Conservation (phyloP, 2,113 vertebrate genomes). For the Daubentonia madagascariensis region DNA sequence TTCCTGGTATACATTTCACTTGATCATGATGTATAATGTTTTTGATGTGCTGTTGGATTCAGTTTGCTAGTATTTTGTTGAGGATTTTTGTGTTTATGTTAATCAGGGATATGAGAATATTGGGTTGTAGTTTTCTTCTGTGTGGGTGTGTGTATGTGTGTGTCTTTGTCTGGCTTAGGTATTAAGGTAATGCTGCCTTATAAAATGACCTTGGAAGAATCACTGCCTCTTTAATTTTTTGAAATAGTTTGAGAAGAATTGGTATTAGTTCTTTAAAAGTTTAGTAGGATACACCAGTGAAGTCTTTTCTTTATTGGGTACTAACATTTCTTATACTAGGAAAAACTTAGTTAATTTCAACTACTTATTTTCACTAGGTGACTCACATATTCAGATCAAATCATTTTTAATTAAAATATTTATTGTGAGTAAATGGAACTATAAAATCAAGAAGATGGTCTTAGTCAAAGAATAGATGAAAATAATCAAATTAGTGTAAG, state of each 20-base stretch:
- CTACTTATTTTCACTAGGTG: constrained; percentile 7
- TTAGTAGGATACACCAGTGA: neutral
- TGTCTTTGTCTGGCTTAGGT: neutral
- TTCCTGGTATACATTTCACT: neutral
- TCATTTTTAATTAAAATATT: constrained; percentile 35
- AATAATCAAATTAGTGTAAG: neutral
- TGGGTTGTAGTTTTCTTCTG: neutral
- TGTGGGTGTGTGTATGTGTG: too few species aligned
- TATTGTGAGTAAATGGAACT: neutral
- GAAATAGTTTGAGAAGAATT: neutral
- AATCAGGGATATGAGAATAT: neutral
- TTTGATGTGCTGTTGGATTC: neutral
- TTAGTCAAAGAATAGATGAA: neutral
- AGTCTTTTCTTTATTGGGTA: neutral
- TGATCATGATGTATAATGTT: neutral
- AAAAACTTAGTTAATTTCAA: neutral
- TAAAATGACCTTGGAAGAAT: neutral
- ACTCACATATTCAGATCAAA: neutral
- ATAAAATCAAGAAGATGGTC: neutral
- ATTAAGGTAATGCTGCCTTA: neutral
- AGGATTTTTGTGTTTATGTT: neutral
- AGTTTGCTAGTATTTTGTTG: neutral
- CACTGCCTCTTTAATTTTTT: neutral
- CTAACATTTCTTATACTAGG: neutral
- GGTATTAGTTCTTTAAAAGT: neutral